Evolutionary conservation across 1,140 invertebrate genomes (phyloP), one percentile per base, ranked within the genome.

Genomic region (Prorops nasuta): DNA sequence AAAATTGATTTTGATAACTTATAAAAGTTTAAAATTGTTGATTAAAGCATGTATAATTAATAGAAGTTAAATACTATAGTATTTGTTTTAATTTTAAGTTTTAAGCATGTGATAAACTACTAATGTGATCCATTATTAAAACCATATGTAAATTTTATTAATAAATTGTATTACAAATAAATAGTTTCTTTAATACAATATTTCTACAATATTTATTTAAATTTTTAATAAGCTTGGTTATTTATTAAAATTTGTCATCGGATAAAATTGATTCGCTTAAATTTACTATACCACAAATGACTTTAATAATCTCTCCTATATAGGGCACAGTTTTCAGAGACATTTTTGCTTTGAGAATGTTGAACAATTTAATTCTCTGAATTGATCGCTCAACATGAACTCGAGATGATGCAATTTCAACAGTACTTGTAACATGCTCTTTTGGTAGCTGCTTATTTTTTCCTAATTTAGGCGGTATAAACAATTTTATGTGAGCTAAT

Each of bases 321-420:
- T 38, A 24, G 9, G 28, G 15, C 7, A 44, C 15, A 21, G 50
- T 35, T 6, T 18, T 4, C 12, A 31, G 15, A 7, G 48, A 41
- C 3, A 65, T 35, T 20, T 9, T 56, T 28, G 19, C 45, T 47
- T 36, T 52, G 10, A 59, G 47, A 34, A 67, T 54, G 38, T 59
- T 49, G 41, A 59, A 69, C n/a, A 56, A 48, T 63, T 64, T 69
- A 12, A 65, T 56, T 38, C 62, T 41, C 49, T 67, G 55, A 18
- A 72, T 69, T 3, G 48, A 15, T 31, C 41, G n/a, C 15, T 53
- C 37, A 1, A 52, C 45, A 18, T 57, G 42, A 36, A 57, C 51
- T 36, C 45, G 17, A 42, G 54, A 41, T 49, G 32, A 60, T 36
- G 44, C 58, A 63, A 71, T 50, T 61, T 64, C 48, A 63, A 55